phyloP scores from a whole-genome alignment of 2,113 vertebrate species.

The Hemibagrus wyckioides region DNA sequence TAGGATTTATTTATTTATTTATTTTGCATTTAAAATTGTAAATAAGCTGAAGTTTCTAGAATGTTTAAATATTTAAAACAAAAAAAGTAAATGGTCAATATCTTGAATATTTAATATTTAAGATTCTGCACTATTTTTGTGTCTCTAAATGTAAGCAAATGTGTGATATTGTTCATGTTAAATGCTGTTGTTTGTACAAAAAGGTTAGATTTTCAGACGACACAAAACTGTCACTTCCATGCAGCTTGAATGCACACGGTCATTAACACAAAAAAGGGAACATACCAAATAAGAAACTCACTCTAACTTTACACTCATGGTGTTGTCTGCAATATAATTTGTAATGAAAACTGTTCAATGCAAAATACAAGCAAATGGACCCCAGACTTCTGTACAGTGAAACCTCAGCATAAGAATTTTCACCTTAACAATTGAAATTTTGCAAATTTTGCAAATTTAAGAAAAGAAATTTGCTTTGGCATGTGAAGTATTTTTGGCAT shows the following conservation, averaged over 20 bases:
- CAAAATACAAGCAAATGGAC: background rate
- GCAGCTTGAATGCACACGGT: background rate
- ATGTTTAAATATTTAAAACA: background rate
- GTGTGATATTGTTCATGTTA: background rate
- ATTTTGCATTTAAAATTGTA: background rate
- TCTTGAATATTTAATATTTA: background rate
- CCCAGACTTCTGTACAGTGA: background rate
- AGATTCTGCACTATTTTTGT: background rate
- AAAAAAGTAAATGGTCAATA: background rate
- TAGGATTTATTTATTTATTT: background rate
- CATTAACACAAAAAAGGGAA: background rate
- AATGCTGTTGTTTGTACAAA: background rate
- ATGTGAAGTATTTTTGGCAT: no score
- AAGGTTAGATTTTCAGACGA: background rate
- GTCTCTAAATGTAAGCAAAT: background rate
- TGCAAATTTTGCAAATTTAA: no score
- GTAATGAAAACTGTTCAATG: background rate
- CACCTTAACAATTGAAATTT: no score
- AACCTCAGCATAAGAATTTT: background rate
- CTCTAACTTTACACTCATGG: background rate
- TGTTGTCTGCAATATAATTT: background rate
- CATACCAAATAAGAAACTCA: background rate
- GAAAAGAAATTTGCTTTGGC: no score
- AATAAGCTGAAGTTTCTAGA: background rate
- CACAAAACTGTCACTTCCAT: background rate